Base-by-base conservation (phyloP, 2,797 vertebrate species). In the Siniperca undulata region DNA sequence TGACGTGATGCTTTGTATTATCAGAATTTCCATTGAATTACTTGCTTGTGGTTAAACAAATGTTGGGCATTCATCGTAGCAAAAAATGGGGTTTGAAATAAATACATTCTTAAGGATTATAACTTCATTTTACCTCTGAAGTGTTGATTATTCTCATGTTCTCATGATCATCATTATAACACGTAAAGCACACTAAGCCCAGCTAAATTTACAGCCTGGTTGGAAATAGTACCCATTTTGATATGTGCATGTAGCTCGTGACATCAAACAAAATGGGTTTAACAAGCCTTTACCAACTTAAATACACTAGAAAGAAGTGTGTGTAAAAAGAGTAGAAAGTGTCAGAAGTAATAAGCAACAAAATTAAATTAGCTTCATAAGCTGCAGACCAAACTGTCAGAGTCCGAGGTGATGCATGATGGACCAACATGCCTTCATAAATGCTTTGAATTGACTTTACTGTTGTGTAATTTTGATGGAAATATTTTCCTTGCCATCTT, bases 121-220 rank as follows among this genome's bases (percentile, higher is more conserved):
- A 89, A 80, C 62, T 80, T 69, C 10, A 48, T 5, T 1, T 53
- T 3, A 70, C 50, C 62, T 73, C 48, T 46, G 62, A 65, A 34
- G 62, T 53, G 73, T 64, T 70, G 34, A 50, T 48, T 62, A 46
- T 52, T 67, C 42, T 42, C 34, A 61, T 38, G 48, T n/a, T 60
- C 22, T 30, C 30, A 30, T 30, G 58, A 48, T 62, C 30, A 62
- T 50, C 60, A 58, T 46, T 73, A n/a, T 68, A 70, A 82, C 70
- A 77, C 30, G 27, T 59, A 59, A 77, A 77, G 66, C 70, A 68
- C 68, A 78, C 48, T 67, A 11, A 79, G 75, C 70, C 69, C 46
- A 81, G 76, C 56, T 78, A 83, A 82, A 85, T 78, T 77, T 78
- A 86, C 74, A 81, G 78, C 80, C 78, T 27, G 70, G 67, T 79